These are phyloP conservation scores for Tromatobia lineatoria DNA, from an alignment of 2,888 invertebrate species.

Conservation along the genomic window DNA sequence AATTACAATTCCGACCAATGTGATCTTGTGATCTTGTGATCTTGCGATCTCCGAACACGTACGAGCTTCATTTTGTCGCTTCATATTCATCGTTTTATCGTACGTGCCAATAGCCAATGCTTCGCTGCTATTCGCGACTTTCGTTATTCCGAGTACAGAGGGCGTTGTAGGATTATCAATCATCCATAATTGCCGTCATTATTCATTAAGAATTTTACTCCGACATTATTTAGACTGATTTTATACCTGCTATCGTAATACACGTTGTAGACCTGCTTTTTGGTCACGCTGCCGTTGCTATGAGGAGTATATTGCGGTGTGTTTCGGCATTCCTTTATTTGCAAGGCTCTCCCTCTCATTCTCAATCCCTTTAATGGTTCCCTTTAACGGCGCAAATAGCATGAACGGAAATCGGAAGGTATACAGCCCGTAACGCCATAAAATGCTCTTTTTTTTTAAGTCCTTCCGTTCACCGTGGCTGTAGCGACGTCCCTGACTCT, in stretches of 20 bases:
- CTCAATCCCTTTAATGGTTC: constrained; percentile 68
- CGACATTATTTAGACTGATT: background rate
- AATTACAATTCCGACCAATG: constrained; percentile 1
- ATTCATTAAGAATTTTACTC: too few relatives aligned
- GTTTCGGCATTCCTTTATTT: background rate
- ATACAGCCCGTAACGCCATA: constrained; percentile 61
- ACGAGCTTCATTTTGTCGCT: constrained; percentile 34
- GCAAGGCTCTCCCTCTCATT: constrained; percentile 21
- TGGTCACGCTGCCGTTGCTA: background rate
- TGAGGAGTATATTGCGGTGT: constrained; percentile 7
- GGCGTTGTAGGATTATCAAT: background rate
- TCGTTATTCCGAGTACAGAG: background rate
- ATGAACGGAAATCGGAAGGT: constrained; percentile 56
- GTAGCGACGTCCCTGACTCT: constrained; percentile 1
- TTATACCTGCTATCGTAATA: background rate
- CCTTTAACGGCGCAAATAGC: constrained; percentile 64
- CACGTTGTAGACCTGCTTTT: background rate
- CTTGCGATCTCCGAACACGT: background rate
- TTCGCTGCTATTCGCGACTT: background rate
- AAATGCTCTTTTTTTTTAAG: constrained; percentile 27
- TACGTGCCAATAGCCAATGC: background rate
- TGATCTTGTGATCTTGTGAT: constrained; percentile 8
- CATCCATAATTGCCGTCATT: background rate
- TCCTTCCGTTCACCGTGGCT: background rate
- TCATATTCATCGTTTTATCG: constrained; percentile 4